Base-by-base conservation (phyloP, 2,113 vertebrate species). In the Arenaria interpres region DNA sequence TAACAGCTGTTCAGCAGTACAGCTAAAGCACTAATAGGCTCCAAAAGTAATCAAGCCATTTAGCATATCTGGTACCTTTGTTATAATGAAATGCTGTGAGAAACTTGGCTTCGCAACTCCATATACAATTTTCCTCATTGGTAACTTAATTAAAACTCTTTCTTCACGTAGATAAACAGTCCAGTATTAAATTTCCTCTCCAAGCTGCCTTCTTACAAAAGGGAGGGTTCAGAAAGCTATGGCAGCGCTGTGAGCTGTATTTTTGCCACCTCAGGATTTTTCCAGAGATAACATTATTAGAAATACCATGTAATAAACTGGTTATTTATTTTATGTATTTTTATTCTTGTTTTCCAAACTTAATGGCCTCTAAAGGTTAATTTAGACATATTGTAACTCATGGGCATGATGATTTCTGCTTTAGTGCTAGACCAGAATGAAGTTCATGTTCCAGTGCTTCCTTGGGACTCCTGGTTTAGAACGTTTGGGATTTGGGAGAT, bases 71-170 rank as follows among this genome's bases (percentile, higher is more conserved):
- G 73, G 62, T 80, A 54, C 37, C 33, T 93, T 76, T 91, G 89
- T 83, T 68, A n/a, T 27, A 75, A 88, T 46, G 78, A 92, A 89
- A 83, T 81, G 78, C 94, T 85, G 57, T 85, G 64, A 93, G 75
- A 93, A 93, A 85, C 75, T 63, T 93, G 90, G 91, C 88, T 96
- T 93, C 53, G 8, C 80, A 92, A 84, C 71, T 82, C 78, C 62
- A 35, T 88, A 54, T 81, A 41, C 43, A 75, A 16, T 72, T 96
- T 86, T 82, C 45, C 67, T 93, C 37, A 53, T 23, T 73, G n/a
- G 21, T 87, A 59, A 21, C 43, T 85, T 72, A 73, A 78, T 82
- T 78, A 43, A 67, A 80, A n/a, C 48, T 25, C 64, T 74, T 50
- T 75, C 21, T 90, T 90, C 85, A 74, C 37, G 5, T 23, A 59